These are phyloP conservation scores for Phycodurus eques DNA, from an alignment of 2,113 vertebrate genomes.

Conservation along the genomic window DNA sequence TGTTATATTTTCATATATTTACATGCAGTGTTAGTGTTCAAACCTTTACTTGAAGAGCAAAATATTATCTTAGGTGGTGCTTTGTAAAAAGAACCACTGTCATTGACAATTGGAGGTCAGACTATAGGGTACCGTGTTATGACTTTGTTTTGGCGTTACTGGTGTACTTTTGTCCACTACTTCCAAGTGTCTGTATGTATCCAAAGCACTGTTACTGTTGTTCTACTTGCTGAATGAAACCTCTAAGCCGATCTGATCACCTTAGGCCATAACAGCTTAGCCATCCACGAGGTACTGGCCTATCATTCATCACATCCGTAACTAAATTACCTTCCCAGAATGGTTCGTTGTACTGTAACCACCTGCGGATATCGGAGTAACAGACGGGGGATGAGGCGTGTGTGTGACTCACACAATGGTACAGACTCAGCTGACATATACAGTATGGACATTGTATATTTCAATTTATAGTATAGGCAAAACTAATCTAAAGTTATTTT, in stretches of 20 bases:
- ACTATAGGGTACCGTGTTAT: too few species aligned
- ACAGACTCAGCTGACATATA: neutral
- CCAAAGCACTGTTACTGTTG: neutral
- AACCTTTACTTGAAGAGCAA: too few species aligned
- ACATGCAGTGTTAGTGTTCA: too few species aligned
- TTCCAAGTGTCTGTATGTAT: neutral
- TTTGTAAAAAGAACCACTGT: too few species aligned
- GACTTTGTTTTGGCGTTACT: too few species aligned
- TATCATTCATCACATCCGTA: neutral
- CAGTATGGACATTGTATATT: neutral
- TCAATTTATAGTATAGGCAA: neutral
- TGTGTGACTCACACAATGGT: neutral
- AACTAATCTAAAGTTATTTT: neutral
- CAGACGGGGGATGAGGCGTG: neutral
- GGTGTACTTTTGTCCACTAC: too few species aligned
- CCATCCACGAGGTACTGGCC: neutral
- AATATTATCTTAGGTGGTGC: too few species aligned
- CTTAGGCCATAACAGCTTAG: neutral
- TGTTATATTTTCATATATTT: too few species aligned
- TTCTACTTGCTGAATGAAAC: neutral
- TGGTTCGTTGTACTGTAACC: slow-evolving; percentile 1
- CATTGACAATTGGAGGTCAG: too few species aligned
- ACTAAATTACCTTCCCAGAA: neutral
- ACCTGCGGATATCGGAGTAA: neutral
- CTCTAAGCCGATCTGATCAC: neutral